These are phyloP conservation scores for Poeciliopsis infans DNA, from an alignment of 2,797 vertebrate genomes.

Conservation along the genomic window DNA sequence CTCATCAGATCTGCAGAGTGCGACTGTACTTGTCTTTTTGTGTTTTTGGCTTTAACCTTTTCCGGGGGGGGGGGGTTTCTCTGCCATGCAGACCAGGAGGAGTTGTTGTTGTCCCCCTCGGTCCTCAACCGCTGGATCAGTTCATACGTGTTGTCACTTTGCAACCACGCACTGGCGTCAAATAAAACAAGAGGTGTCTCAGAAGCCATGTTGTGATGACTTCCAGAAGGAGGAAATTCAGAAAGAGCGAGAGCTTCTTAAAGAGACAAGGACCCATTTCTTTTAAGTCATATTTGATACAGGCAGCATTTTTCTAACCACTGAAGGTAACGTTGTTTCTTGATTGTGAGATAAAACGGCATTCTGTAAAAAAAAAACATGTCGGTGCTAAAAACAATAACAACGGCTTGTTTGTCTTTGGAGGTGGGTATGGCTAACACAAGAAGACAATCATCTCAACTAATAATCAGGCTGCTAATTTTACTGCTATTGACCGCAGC, in stretches of 20 bases:
- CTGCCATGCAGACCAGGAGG: neutral
- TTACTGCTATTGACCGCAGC: neutral
- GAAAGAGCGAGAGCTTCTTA: too few species aligned
- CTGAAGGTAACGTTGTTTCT: neutral
- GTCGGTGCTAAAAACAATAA: neutral
- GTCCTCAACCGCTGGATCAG: neutral
- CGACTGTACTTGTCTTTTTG: constrained; percentile 25
- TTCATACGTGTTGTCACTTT: neutral
- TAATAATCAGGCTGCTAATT: neutral
- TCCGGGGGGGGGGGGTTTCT: neutral
- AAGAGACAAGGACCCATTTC: too few species aligned
- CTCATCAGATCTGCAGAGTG: constrained; percentile 20
- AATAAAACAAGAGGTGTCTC: too few species aligned
- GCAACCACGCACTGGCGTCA: too few species aligned
- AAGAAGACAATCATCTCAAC: neutral
- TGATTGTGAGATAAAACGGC: too few species aligned
- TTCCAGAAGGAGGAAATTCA: too few species aligned
- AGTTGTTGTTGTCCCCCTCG: neutral
- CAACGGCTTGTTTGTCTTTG: neutral
- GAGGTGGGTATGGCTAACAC: neutral
- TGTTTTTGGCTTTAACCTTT: neutral
- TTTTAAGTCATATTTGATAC: too few species aligned
- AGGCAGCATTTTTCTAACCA: too few species aligned
- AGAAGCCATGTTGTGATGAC: too few species aligned
- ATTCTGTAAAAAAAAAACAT: neutral